Evolutionary conservation across 2,113 vertebrate species (phyloP).

Genomic region (Isurus oxyrinchus): DNA sequence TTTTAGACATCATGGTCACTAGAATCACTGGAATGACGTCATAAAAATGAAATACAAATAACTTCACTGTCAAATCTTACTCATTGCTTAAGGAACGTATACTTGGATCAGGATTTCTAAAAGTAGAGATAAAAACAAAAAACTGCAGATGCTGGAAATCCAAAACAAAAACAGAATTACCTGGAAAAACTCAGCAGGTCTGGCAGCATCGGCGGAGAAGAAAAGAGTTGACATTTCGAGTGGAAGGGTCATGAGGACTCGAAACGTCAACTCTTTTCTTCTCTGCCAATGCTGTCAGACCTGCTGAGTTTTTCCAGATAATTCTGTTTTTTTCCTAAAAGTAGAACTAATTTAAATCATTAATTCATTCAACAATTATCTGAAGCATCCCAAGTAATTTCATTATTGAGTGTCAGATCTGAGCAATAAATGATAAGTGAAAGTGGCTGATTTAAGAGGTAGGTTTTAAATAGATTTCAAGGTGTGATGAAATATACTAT

Average conservation of each 20-base stretch:
- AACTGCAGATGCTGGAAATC: too few species aligned
- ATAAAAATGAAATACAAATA: neutral
- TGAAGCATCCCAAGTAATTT: neutral
- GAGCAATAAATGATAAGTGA: neutral
- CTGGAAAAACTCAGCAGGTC: too few species aligned
- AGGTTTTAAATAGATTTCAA: neutral
- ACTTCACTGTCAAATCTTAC: neutral
- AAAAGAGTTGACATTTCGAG: too few species aligned
- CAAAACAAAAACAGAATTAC: too few species aligned
- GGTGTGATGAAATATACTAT: neutral
- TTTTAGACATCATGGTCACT: neutral
- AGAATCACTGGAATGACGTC: neutral
- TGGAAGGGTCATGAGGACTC: too few species aligned
- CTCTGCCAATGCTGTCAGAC: too few species aligned
- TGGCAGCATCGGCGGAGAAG: too few species aligned
- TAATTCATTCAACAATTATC: neutral
- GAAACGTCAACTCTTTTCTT: too few species aligned
- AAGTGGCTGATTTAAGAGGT: neutral
- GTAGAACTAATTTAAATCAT: neutral
- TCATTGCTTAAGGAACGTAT: neutral
- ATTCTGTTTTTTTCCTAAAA: too few species aligned
- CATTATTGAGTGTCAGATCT: neutral
- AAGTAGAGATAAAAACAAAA: too few species aligned
- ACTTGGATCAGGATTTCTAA: neutral
- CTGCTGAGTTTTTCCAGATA: too few species aligned